Base-by-base conservation (phyloP, 2,797 vertebrate species). In the Micrastur ruficollis region DNA sequence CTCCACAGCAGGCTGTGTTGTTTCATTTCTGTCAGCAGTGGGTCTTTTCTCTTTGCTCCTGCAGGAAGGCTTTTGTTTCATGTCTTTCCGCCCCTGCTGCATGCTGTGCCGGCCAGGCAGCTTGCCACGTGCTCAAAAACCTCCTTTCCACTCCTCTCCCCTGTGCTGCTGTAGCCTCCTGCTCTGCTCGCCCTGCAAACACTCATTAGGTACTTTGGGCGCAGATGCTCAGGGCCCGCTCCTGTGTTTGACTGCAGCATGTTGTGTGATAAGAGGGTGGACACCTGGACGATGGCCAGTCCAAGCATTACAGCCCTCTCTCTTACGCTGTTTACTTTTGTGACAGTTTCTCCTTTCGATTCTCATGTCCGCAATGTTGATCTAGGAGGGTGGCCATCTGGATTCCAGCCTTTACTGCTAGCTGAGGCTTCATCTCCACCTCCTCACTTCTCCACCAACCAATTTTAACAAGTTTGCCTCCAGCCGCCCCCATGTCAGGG, bases 371-470 rank as follows among this genome's bases (percentile, higher is more conserved):
- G 84, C 36, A 72, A 9, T 97, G 95, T 97, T 97, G 95, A 97
- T 86, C 95, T 91, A 96, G 92, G 94, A 97, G 72, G 84, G 42
- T 70, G 85, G 85, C 96, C 96, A 97, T 97, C 97, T 97, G 97
- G 95, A 95, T 81, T 72, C 70, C 87, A 94, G 86, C 91, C 92
- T 79, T 73, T 38, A 66, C 72, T 4, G 11, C 50, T 79, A 86
- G 50, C 81, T 11, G 2, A 0, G 0, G 80, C 72, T 95, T 81
- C 32, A 25, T 75, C 49, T 78, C 79, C 47, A 83, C 47, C 90
- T 90, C 84, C 81, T 86, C 32, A 15, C 61, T 86, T 66, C 66
- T 83, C n/a, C 50, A 52, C 42, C n/a, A 49, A 25, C 32, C 0
- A 0, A 38, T 67, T 83, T 73, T 71, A 74, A 40, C 59, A 58